These are phyloP conservation scores for Ictidomys tridecemlineatus DNA, from an alignment of 2,113 vertebrate species.

Conservation along the genomic window DNA sequence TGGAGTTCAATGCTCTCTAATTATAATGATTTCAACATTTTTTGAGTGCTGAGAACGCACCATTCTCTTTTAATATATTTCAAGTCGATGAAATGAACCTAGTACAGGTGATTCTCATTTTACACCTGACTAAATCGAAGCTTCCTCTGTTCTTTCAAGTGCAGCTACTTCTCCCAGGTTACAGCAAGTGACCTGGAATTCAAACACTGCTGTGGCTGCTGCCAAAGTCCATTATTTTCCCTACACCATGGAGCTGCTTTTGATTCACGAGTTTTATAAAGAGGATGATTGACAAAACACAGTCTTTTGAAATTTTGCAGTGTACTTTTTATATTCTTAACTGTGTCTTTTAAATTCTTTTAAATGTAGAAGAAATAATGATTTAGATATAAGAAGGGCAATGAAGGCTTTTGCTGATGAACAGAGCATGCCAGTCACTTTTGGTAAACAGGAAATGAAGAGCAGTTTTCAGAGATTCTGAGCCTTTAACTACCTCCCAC, in stretches of 20 bases:
- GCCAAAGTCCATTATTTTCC: background rate
- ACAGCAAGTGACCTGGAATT: background rate
- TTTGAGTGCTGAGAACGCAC: background rate
- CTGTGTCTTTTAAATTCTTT: background rate
- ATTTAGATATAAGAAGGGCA: background rate
- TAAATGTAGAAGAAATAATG: background rate
- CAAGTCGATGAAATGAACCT: background rate
- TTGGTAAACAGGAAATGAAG: background rate
- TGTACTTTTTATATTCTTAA: background rate
- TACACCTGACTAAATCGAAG: background rate
- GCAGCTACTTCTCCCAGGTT: background rate
- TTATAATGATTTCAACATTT: background rate
- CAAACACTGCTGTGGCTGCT: background rate
- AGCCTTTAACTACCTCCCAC: background rate
- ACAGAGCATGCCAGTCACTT: background rate
- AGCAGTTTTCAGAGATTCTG: background rate
- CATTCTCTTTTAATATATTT: background rate
- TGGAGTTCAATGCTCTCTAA: background rate
- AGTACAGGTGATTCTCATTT: background rate
- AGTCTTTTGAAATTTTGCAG: background rate
- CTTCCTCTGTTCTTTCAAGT: background rate
- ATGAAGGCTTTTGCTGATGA: background rate
- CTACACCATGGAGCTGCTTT: background rate
- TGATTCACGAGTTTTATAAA: background rate
- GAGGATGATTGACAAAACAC: background rate